Base-by-base conservation (phyloP, 2,113 vertebrate species). In the Paralichthys olivaceus region DNA sequence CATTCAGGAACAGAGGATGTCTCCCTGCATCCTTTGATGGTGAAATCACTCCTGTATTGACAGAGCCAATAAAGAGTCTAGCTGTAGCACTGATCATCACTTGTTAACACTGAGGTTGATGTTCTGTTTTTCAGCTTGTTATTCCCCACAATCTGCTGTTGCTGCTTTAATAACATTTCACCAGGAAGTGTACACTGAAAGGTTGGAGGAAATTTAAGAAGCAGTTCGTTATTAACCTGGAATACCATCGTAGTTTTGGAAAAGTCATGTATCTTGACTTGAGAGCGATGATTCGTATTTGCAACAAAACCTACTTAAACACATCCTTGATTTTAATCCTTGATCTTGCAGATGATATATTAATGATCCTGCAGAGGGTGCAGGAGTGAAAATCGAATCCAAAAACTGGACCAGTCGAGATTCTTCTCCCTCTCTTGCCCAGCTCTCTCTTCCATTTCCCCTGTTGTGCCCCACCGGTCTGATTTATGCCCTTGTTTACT, bases 401-500 rank as follows among this genome's bases (percentile, higher is more conserved):
- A 40, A 40, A 40, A 40, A 40, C 17, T 68, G 64, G 34, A 65
- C 56, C 23, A 34, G 28, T 58, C 26, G 65, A 20, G 5, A 69
- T 53, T 22, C 4, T 60, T 67, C 59, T 55, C 51, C 14, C 1
- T 76, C 68, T 67, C 65, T 49, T 57, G 43, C 79, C 62, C 59
- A 70, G 58, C 69, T 71, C 67, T 75, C 70, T 25, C 37, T 17
- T 63, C n/a, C 54, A 20, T 83, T 85, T 85, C 65, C 75, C 66
- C 43, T 60, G 60, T 19, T 66, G 85, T 20, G 62, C 69, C 77
- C 70, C 54, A 57, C 69, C 61, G 64, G 49, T 80, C 67, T 84
- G 84, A 90, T 90, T 90, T 90, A 84, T 34, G 0, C 55, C 20
- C 68, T 73, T 73, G 61, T 84, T 86, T 81, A 40, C 68, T 74